A percentile compares a stretch with the other conserved stretches of the same genome.
These are phyloP conservation scores for Zapornia atra DNA, from an alignment of 2,113 vertebrate species.

Conservation along the genomic window DNA sequence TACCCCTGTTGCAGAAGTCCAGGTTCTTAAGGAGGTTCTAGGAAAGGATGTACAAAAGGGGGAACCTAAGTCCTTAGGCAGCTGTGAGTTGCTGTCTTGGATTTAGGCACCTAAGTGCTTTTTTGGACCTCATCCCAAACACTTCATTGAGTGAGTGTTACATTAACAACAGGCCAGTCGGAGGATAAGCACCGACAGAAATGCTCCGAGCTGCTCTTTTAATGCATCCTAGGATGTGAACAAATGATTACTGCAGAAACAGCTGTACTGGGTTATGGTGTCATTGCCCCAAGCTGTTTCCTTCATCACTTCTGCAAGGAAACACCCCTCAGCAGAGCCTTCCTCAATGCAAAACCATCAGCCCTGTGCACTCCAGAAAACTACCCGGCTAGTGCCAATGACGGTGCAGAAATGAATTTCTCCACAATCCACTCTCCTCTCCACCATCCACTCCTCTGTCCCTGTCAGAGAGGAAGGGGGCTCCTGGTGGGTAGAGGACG, in stretches of 20 bases:
- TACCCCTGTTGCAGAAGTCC: background rate
- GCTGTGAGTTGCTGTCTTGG: slow-evolving; percentile 26
- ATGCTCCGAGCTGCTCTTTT: slow-evolving; percentile 16
- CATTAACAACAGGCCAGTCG: slow-evolving; percentile 19
- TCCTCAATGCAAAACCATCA: background rate
- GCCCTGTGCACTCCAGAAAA: background rate
- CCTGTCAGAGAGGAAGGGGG: background rate
- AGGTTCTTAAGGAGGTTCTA: background rate
- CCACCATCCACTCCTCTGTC: background rate
- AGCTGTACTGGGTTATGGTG: slow-evolving; percentile 23
- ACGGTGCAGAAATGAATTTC: background rate
- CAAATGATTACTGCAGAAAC: slow-evolving; percentile 17
- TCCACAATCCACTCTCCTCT: no score
- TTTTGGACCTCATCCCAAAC: slow-evolving; percentile 59
- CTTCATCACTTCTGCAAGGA: slow-evolving; percentile 1
- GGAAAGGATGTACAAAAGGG: background rate
- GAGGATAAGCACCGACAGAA: slow-evolving; percentile 44
- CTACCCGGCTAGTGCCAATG: background rate
- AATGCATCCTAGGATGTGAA: slow-evolving; percentile 1
- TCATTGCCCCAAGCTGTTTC: slow-evolving; percentile 5
- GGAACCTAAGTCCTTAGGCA: slow-evolving; percentile 28
- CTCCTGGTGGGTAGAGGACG: background rate
- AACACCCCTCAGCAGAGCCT: background rate
- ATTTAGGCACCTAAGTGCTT: slow-evolving; percentile 54
- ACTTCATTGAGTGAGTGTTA: slow-evolving; percentile 56